Conservation (phyloP, 2,113 vertebrate species). For the Lontra canadensis region DNA sequence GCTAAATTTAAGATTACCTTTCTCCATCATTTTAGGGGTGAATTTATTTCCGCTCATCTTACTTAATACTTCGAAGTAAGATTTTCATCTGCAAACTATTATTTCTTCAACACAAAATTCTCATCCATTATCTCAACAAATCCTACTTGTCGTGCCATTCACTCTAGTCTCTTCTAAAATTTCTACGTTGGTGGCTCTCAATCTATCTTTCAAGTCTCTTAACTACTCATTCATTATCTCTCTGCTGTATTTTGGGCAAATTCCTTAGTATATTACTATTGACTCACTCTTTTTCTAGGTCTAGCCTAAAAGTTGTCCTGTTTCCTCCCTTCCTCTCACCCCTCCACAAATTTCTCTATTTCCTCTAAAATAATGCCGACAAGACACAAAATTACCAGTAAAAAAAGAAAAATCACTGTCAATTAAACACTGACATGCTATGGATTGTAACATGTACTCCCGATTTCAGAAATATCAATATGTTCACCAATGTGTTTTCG, state of each 20-base stretch:
- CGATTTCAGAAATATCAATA: background rate
- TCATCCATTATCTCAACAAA: background rate
- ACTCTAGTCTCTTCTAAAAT: background rate
- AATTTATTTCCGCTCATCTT: background rate
- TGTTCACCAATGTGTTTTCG: background rate
- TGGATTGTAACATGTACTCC: background rate
- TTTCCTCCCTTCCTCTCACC: background rate
- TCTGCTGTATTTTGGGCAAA: background rate
- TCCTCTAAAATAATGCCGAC: background rate
- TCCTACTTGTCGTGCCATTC: background rate
- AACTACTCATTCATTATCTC: background rate
- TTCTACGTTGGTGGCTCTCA: background rate
- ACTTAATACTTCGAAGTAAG: constrained; percentile 21
- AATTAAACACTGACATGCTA: background rate
- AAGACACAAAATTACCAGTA: background rate
- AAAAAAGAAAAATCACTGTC: background rate
- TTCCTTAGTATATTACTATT: background rate
- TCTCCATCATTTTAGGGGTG: background rate
- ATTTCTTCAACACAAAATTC: constrained; percentile 21
- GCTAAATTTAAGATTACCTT: background rate
- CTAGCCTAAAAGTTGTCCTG: background rate
- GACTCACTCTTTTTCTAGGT: background rate
- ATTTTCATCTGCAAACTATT: background rate
- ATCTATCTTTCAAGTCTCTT: background rate
- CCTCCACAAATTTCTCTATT: background rate